Percentiles rank a stretch among this genome's conserved stretches.
Conservation (phyloP, 2,797 vertebrate genomes). For the Myotis vivesi region DNA sequence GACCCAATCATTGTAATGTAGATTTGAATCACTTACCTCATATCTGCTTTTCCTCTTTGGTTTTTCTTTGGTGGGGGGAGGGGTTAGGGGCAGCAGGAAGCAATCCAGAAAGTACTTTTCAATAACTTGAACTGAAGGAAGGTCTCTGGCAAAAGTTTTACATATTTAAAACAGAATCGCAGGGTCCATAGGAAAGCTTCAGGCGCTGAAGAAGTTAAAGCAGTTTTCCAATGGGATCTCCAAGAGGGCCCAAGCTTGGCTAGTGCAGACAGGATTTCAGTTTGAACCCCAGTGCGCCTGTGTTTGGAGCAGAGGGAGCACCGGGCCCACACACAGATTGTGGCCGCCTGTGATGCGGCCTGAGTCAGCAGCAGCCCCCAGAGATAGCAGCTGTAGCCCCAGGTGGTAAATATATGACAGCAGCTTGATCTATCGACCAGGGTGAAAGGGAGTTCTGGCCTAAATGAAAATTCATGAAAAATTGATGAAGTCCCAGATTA, state of each 20-base stretch:
- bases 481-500: constrained; percentile 96
- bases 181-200: fast-evolving
- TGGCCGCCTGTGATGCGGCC: constrained; percentile 81
- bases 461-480: constrained; percentile 99
- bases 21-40: background rate
- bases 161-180: background rate
- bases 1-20: background rate
- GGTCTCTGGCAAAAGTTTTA: background rate
- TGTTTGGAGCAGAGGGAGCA: constrained; percentile 14
- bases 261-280: constrained; percentile 63
- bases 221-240: constrained; percentile 58
- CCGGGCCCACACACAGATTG: constrained; percentile 35
- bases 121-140: background rate
- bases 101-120: background rate
- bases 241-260: background rate
- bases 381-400: constrained; percentile 88
- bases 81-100: background rate
- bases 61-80: background rate
- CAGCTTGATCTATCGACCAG: constrained; percentile 97
- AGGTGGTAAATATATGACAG: constrained; percentile 96
- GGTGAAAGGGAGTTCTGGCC: constrained; percentile 91
- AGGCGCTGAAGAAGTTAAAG: background rate
- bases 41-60: background rate
- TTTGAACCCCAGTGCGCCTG: constrained; percentile 42
- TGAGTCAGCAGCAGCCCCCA: constrained; percentile 80